phyloP scores from a whole-genome alignment of 2,797 vertebrate genomes.

The Eulemur mongoz region DNA sequence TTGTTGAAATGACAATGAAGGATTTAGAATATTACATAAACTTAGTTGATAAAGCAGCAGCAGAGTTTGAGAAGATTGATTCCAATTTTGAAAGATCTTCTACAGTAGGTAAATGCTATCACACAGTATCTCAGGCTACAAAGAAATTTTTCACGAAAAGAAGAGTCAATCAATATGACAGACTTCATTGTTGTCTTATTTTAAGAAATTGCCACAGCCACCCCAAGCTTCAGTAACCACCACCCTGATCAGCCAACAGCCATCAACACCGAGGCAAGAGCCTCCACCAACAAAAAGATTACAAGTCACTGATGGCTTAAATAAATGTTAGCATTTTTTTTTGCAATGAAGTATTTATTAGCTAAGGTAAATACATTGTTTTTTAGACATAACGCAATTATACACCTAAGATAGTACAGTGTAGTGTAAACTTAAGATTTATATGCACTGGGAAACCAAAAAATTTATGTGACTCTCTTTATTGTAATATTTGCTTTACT shows the following conservation, averaged over 20 bases:
- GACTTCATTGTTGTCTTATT: neutral
- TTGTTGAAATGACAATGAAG: neutral
- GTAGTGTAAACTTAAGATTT: neutral
- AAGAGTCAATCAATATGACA: neutral
- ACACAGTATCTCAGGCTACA: neutral
- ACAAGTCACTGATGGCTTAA: neutral
- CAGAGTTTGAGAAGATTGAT: neutral
- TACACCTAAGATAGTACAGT: neutral
- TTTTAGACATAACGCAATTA: neutral
- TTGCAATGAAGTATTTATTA: neutral
- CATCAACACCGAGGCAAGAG: neutral
- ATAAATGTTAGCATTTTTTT: neutral
- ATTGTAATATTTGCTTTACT: neutral
- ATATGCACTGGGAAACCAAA: neutral
- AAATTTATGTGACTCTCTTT: neutral
- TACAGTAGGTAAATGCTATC: neutral
- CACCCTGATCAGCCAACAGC: neutral
- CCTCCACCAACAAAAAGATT: neutral
- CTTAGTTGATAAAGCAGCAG: neutral
- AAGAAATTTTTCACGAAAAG: neutral
- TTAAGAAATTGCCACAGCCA: neutral
- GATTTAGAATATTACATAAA: neutral
- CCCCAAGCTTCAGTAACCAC: neutral
- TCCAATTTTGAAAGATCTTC: neutral
- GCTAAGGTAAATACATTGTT: neutral